phyloP scores from a whole-genome alignment of 2,888 invertebrate species.

The Nymphalis polychloros region DNA sequence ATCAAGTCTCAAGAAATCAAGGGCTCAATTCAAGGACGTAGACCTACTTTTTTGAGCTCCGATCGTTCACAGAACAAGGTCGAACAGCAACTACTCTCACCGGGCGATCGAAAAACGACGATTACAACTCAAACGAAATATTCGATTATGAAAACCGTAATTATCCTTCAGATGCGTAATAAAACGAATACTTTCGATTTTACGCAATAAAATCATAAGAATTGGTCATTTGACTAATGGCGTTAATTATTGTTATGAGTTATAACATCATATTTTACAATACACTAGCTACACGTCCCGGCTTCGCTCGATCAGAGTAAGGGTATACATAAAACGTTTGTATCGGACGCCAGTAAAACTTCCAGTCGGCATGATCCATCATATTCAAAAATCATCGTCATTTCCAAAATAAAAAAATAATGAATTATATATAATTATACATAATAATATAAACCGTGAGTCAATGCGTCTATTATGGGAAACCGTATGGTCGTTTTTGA shows the following conservation, averaged over 20 bases:
- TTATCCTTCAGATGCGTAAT: slow-evolving; percentile 48
- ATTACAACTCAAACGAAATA: slow-evolving; percentile 49
- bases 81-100: slow-evolving; percentile 25
- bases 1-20: background rate
- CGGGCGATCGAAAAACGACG: slow-evolving; percentile 48
- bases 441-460: no score
- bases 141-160: slow-evolving; percentile 51
- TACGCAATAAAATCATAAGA: slow-evolving; percentile 24
- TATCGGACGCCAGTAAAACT: no score
- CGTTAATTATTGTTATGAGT: background rate
- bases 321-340: no score
- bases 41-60: background rate
- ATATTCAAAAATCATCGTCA: no score
- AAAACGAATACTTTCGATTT: slow-evolving; percentile 44
- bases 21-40: slow-evolving; percentile 1
- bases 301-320: no score
- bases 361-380: no score
- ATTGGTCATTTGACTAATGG: slow-evolving; percentile 32
- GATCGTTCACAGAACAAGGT: slow-evolving; percentile 3
- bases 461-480: no score
- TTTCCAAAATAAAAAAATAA: no score
- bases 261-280: background rate
- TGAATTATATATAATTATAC: no score
- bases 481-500: no score
- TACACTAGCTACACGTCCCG: no score